Evolutionary conservation across 2,797 vertebrate genomes (phyloP).

Genomic region (Acomys russatus): DNA sequence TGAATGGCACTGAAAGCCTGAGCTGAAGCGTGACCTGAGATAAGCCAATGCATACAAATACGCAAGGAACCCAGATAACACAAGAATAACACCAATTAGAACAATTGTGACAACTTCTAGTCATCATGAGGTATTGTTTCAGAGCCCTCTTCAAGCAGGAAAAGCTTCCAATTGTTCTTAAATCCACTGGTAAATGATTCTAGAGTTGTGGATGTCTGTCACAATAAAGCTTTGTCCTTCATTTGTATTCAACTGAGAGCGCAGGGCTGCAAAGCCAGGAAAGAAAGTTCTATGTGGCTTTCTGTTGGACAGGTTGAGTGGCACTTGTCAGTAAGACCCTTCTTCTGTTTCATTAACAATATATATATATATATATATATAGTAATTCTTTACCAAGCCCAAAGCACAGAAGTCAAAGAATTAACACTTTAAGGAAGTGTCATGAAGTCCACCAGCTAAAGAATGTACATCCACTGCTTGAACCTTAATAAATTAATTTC

Average conservation of each 20-base stretch:
- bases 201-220: conserved; percentile 86
- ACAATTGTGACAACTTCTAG: conserved; percentile 87
- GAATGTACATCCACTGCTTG: neutral
- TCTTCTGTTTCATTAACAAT: conserved; percentile 35
- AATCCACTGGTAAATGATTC: conserved; percentile 89
- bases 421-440: neutral
- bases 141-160: conserved; percentile 88
- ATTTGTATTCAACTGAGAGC: conserved; percentile 85
- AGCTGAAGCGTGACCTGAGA: conserved; percentile 87
- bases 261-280: conserved; percentile 78
- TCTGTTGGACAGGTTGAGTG: conserved; percentile 78
- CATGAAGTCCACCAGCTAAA: neutral
- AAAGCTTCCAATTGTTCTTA: conserved; percentile 89
- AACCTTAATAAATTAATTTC: neutral
- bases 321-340: neutral
- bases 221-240: conserved; percentile 88
- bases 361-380: no score
- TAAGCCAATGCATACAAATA: conserved; percentile 88
- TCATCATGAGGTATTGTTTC: conserved; percentile 89
- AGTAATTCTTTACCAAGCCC: neutral
- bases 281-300: conserved; percentile 76
- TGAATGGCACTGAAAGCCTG: conserved; percentile 86
- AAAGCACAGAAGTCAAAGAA: neutral
- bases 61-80: conserved; percentile 88
- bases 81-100: conserved; percentile 89